These are phyloP conservation scores for Drosophila azteca DNA, from an alignment of 1,140 invertebrate genomes.

Conservation along the genomic window DNA sequence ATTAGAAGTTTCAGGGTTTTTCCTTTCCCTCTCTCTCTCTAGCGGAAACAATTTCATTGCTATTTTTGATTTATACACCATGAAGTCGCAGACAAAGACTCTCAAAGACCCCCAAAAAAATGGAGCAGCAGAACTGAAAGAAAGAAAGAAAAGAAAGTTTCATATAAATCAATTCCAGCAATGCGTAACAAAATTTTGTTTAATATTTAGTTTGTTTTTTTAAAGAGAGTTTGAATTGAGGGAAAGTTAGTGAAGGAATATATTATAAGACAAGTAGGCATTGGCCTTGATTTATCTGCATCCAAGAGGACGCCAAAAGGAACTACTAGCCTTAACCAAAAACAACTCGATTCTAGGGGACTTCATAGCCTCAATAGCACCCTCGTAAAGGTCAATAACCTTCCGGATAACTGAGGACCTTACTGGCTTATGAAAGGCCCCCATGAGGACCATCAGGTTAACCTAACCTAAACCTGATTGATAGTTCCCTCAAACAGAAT, in stretches of 20 bases:
- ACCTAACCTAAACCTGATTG: too few relatives aligned
- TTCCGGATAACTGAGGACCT: too few relatives aligned
- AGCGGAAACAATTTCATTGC: slow-evolving; percentile 66
- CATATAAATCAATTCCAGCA: slow-evolving; percentile 30
- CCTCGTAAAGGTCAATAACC: too few relatives aligned
- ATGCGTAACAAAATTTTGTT: slow-evolving; percentile 9
- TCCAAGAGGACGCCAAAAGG: too few relatives aligned
- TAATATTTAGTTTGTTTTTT: background rate
- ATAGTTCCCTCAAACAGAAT: background rate
- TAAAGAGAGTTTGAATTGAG: too few relatives aligned
- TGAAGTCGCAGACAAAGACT: slow-evolving; percentile 26
- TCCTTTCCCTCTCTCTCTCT: slow-evolving; percentile 16
- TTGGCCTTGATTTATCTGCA: too few relatives aligned
- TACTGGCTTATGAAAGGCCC: too few relatives aligned
- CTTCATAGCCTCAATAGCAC: too few relatives aligned
- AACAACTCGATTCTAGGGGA: too few relatives aligned
- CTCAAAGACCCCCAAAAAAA: background rate
- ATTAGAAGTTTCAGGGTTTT: slow-evolving; percentile 61
- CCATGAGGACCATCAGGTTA: too few relatives aligned
- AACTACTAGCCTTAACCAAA: too few relatives aligned
- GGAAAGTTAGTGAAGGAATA: too few relatives aligned
- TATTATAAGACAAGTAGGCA: background rate
- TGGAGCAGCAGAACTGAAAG: background rate
- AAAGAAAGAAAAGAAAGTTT: background rate
- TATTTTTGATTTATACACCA: slow-evolving; percentile 62